Conservation (phyloP, 2,888 invertebrate species). For the Tridacna gigas region DNA sequence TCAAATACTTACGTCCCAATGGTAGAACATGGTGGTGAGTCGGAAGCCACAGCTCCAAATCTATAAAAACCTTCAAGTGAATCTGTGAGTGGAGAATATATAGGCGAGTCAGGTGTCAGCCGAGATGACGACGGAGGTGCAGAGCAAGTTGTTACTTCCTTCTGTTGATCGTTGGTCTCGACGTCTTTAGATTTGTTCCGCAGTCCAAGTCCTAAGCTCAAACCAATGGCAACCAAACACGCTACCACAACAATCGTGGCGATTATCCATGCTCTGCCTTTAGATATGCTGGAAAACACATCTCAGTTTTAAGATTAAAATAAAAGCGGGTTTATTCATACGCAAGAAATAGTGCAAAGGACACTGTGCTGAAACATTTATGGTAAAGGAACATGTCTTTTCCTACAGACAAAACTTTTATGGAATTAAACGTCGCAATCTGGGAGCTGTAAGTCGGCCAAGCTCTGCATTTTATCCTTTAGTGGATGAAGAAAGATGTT, state of each 20-base stretch:
- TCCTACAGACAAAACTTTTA: too few relatives aligned
- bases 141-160: constrained; percentile 10
- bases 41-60: constrained; percentile 83
- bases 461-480: too few relatives aligned
- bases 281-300: constrained; percentile 45
- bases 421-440: too few relatives aligned
- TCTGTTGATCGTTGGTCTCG: not conserved
- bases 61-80: constrained; percentile 78
- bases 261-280: constrained; percentile 49
- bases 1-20: constrained; percentile 82
- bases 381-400: too few relatives aligned
- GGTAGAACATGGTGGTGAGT: constrained; percentile 81
- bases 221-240: constrained; percentile 48
- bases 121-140: constrained; percentile 38
- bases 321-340: too few relatives aligned
- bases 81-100: constrained; percentile 38
- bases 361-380: too few relatives aligned
- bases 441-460: too few relatives aligned
- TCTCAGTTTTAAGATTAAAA: too few relatives aligned
- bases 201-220: constrained; percentile 57
- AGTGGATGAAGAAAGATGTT: not conserved
- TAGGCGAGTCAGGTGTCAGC: constrained; percentile 39
- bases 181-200: constrained; percentile 4
- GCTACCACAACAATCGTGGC: constrained; percentile 48
- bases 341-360: not conserved